Conservation (phyloP, 2,888 invertebrate genomes). For the Synanthedon myopaeformis region DNA sequence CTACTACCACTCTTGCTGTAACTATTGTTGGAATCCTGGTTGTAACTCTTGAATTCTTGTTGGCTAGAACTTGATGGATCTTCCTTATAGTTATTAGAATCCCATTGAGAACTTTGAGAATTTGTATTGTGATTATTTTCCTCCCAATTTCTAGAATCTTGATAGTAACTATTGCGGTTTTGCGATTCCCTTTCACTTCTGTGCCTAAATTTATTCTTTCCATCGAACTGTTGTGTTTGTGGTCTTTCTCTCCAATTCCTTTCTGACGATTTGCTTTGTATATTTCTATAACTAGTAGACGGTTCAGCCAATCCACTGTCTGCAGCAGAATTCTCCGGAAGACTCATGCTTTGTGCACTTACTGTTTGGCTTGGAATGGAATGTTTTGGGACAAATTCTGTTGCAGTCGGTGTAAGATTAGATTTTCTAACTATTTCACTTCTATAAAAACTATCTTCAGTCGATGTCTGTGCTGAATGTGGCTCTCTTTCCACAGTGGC, state of each 20-base stretch:
- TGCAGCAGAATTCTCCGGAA: constrained; percentile 22
- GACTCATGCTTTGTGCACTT: constrained; percentile 23
- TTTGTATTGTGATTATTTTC: constrained; percentile 4
- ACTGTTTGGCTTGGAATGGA: constrained; percentile 21
- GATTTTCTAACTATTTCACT: constrained; percentile 54
- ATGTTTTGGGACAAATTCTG: constrained; percentile 69
- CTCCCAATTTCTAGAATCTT: constrained; percentile 13
- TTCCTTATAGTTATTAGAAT: background rate
- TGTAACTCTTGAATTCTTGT: constrained; percentile 5
- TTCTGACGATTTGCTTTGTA: constrained; percentile 30
- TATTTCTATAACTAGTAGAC: constrained; percentile 10
- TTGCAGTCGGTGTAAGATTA: constrained; percentile 68
- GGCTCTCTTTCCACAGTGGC: constrained; percentile 22
- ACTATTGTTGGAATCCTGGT: constrained; percentile 15
- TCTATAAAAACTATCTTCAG: constrained; percentile 19
- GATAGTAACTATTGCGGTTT: constrained; percentile 21
- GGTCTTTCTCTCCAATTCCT: constrained; percentile 54
- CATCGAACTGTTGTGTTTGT: constrained; percentile 23
- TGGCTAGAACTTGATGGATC: background rate
- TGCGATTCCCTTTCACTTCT: constrained; percentile 6
- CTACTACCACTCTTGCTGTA: constrained; percentile 9
- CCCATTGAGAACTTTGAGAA: constrained; percentile 2
- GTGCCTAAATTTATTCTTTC: constrained; percentile 1
- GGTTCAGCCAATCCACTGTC: constrained; percentile 16
- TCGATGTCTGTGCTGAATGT: constrained; percentile 28